Percentiles rank a stretch among this genome's conserved stretches.
phyloP scores from a whole-genome alignment of 2,888 invertebrate genomes.

The Plebejus argus region DNA sequence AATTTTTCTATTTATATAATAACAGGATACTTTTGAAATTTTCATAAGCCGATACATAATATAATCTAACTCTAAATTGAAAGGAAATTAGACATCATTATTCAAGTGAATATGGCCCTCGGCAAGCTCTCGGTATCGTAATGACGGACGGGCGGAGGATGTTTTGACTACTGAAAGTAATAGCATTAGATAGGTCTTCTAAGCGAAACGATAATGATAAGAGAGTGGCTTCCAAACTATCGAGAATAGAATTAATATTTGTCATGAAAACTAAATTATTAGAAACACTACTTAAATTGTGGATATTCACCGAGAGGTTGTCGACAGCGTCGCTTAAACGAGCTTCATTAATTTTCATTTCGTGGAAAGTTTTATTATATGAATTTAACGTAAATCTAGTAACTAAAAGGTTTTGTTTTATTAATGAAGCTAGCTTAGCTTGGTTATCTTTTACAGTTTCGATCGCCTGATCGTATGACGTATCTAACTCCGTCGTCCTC shows the following conservation, averaged over 20 bases:
- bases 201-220: too few relatives aligned
- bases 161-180: constrained; percentile 8
- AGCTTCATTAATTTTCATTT: constrained; percentile 28
- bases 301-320: constrained; percentile 25
- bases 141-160: not conserved
- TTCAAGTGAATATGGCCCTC: too few relatives aligned
- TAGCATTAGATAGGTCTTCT: not conserved
- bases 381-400: constrained; percentile 7
- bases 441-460: constrained; percentile 20
- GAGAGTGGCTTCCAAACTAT: constrained; percentile 16
- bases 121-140: too few relatives aligned
- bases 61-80: too few relatives aligned
- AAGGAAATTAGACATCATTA: too few relatives aligned
- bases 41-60: too few relatives aligned
- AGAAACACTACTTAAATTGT: constrained; percentile 10
- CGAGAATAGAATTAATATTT: constrained; percentile 23
- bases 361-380: constrained; percentile 29
- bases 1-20: too few relatives aligned
- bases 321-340: constrained; percentile 21
- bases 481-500: constrained; percentile 9
- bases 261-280: constrained; percentile 11
- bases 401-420: too few relatives aligned
- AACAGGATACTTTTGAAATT: too few relatives aligned
- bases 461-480: constrained; percentile 25
- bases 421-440: constrained; percentile 24